Conservation (phyloP, 2,888 invertebrate genomes). For the Amiota communis region DNA sequence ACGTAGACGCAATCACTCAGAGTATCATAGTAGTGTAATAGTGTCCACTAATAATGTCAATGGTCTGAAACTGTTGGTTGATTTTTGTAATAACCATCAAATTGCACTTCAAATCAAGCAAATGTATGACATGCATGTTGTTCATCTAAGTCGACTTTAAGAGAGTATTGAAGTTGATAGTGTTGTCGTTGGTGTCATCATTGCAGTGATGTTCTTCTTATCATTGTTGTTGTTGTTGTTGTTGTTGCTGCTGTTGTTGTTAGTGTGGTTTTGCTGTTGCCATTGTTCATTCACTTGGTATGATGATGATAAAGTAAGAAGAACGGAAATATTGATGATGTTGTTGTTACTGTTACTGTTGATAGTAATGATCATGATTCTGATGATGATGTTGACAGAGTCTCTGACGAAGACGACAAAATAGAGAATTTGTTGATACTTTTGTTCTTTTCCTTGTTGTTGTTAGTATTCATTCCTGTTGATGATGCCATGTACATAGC, state of each 20-base stretch:
- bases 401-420: conserved; percentile 17
- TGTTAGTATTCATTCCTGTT: conserved; percentile 52
- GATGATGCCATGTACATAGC: conserved; percentile 38
- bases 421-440: neutral
- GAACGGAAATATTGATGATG: conserved; percentile 65
- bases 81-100: no score
- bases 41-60: no score
- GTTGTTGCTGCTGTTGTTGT: conserved; percentile 29
- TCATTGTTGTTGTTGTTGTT: conserved; percentile 41
- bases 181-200: no score
- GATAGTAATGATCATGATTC: conserved; percentile 49
- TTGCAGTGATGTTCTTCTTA: conserved; percentile 55
- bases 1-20: no score
- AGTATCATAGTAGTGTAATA: no score
- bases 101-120: no score
- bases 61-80: no score
- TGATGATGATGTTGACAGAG: conserved; percentile 47
- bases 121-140: no score
- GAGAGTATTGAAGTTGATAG: no score
- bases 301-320: conserved; percentile 63
- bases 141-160: no score
- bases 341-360: conserved; percentile 48
- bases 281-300: conserved; percentile 66
- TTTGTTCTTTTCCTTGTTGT: conserved; percentile 35
- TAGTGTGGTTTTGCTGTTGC: conserved; percentile 38